These are phyloP conservation scores for Leuctra nigra DNA, from an alignment of 2,888 invertebrate species.

Conservation along the genomic window DNA sequence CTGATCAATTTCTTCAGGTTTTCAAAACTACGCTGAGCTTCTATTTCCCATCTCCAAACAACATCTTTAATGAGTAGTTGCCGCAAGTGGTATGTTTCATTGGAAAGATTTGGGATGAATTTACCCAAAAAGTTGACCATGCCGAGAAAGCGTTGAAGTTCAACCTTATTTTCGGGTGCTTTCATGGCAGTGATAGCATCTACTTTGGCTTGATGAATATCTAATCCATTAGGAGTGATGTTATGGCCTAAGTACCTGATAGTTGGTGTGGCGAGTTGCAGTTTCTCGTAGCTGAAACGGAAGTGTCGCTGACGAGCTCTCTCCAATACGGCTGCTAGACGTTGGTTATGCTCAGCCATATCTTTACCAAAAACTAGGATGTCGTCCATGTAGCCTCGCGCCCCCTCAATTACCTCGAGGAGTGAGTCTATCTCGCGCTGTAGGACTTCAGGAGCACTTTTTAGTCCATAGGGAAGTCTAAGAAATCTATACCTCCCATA, in stretches of 20 bases:
- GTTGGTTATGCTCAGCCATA: conserved; percentile 28
- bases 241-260: conserved; percentile 1
- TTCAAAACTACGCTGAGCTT: not conserved
- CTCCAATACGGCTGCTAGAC: conserved; percentile 28
- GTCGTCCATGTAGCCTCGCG: conserved; percentile 31
- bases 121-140: conserved; percentile 29
- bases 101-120: conserved; percentile 7
- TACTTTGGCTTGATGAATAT: conserved; percentile 12
- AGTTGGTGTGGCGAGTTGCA: conserved; percentile 21
- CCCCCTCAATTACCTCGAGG: conserved; percentile 26
- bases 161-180: conserved; percentile 24
- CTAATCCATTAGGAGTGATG: conserved; percentile 21
- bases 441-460: conserved; percentile 23
- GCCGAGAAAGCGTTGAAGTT: conserved; percentile 28
- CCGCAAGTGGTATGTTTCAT: conserved; percentile 14
- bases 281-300: conserved; percentile 33
- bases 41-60: not conserved
- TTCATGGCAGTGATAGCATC: conserved; percentile 26
- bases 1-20: conserved; percentile 11
- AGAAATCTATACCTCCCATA: conserved; percentile 20
- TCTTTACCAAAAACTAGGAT: conserved; percentile 31
- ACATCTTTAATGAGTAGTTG: conserved; percentile 8
- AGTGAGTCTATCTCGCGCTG: conserved; percentile 28
- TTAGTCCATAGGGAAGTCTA: conserved; percentile 23
- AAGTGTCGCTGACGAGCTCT: conserved; percentile 28